Evolutionary conservation across 2,113 vertebrate species (phyloP).

Genomic region (Phalacrocorax pelagicus): DNA sequence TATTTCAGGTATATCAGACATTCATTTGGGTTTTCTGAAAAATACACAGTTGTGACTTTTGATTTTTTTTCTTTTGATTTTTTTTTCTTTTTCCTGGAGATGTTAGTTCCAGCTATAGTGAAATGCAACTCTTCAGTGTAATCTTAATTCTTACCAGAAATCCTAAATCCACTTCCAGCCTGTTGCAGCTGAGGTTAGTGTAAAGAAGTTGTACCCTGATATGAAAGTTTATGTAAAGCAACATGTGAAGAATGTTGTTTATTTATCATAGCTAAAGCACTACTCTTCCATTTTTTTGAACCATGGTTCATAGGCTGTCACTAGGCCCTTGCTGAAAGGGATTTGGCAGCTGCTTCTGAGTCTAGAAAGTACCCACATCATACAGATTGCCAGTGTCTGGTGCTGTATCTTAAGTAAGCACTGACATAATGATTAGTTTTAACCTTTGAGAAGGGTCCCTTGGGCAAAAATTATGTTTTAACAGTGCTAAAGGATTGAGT

Average conservation of each 20-base stretch:
- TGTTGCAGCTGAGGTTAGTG: not conserved
- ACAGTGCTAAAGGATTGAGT: not conserved
- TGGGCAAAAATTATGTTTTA: not conserved
- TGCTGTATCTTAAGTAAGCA: conserved; percentile 3
- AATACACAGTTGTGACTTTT: fast-evolving
- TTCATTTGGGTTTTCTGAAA: not conserved
- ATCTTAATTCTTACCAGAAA: not conserved
- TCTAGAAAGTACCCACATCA: not conserved
- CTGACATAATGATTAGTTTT: conserved; percentile 27
- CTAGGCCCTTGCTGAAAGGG: conserved; percentile 3
- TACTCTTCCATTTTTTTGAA: not conserved
- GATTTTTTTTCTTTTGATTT: too few relatives aligned
- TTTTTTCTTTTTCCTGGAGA: not conserved
- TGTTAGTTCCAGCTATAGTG: not conserved
- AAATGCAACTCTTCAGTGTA: not conserved
- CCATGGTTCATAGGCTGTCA: not conserved
- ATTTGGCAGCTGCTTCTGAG: conserved; percentile 1
- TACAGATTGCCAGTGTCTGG: not conserved
- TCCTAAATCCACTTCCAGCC: not conserved
- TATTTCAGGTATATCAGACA: not conserved
- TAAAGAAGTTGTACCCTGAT: not conserved
- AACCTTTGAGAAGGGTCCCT: not conserved
- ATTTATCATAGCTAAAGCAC: not conserved
- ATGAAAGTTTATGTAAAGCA: not conserved
- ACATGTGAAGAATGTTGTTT: not conserved